Base-by-base conservation (phyloP, 1,140 invertebrate species). In the Hirudo medicinalis region DNA sequence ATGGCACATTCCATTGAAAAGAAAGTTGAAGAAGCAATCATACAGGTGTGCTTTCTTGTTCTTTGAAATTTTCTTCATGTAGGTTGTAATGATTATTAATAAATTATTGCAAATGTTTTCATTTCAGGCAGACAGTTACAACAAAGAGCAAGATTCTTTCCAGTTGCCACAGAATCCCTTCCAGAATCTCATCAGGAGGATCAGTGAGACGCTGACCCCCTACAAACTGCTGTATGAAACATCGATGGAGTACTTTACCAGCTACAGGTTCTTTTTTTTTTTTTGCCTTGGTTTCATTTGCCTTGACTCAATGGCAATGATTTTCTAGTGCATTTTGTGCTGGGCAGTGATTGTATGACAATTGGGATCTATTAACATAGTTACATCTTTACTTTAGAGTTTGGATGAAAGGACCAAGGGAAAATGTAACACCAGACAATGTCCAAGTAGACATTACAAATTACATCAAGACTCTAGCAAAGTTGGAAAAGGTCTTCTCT, bases 171-270 rank as follows among this genome's bases (percentile, higher is more conserved):
- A 88, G 15, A 92, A 92, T 0, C 87, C 90, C 70, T 97, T 96
- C 86, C 91, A 92, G 0, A 83, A 90, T 72, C 85, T 92, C 71
- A 90, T 63, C 11, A 63, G 87, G 76, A 78, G 85, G 76, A 86
- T 87, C 70, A 76, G 80, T 40, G 79, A 78, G 71, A 79, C 75
- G n/a, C 76, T 83, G 19, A 81, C 79, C 55, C 93, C 94, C 0
- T 97, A 89, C 79, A 90, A 93, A 77, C 89, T 88, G 77, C 84
- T 97, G 2, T 97, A 92, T 78, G 92, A 95, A 78, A 89, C 88
- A 15, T 88, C 89, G 0, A 88, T 88, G 72, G 90, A 93, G 36
- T 97, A 94, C 80, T 84, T 91, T 71, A 78, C 87, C 29, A 94
- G 91, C 80, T 84, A 90, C 81, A 86, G 91, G 74, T 83, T 75